Evolutionary conservation across 2,888 invertebrate species (phyloP), one percentile per base, ranked within the genome.

Genomic region (Callyntrura guangdongensis): DNA sequence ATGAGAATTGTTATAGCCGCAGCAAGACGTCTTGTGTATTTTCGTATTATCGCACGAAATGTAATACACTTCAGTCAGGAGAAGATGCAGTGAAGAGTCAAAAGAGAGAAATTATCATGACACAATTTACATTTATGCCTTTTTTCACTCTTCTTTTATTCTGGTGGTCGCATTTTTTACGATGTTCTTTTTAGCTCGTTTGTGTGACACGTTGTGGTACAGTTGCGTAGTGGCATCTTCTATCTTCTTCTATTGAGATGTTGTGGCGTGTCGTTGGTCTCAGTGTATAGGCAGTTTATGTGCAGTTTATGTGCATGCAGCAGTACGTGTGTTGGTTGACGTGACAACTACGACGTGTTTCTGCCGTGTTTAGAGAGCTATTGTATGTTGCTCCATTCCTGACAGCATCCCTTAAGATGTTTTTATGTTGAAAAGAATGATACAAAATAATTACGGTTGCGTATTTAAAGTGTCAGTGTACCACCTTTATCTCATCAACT

Each of bases 31-130:
- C 47, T 22, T 49, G 47, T 72, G 72, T n/a, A 53, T n/a, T 53
- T 53, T 53, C n/a, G n/a, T 53, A 14, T 14, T 53, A 53, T 36
- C 36, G 56, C 59, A 81, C 47, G 20, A 61, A 64, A 64, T 81
- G 25, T 74, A 77, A 25, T 25, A n/a, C 49, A 49, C 5, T 8
- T 77, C 14, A 56, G 22, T 4, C 9, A 77, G n/a, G 53, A 47
- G 47, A 20, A 25, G 47, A 53, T 22, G 53, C 22, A 11, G 77
- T 25, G 53, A 77, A 53, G 53, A 81, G 61, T 61, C 61, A 81
- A 67, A 47, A 64, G 59, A 59, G 85, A 45, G 85, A 85, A 77
- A 86, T 77, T 64, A 77, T 77, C 86, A 61, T 86, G 86, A 74
- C 86, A 85, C 85, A 85, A 85, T 85, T 85, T 85, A 61, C 64